Evolutionary conservation across 2,888 invertebrate species (phyloP), one percentile per base, ranked within the genome.

Genomic region (Aporophyla lueneburgensis): DNA sequence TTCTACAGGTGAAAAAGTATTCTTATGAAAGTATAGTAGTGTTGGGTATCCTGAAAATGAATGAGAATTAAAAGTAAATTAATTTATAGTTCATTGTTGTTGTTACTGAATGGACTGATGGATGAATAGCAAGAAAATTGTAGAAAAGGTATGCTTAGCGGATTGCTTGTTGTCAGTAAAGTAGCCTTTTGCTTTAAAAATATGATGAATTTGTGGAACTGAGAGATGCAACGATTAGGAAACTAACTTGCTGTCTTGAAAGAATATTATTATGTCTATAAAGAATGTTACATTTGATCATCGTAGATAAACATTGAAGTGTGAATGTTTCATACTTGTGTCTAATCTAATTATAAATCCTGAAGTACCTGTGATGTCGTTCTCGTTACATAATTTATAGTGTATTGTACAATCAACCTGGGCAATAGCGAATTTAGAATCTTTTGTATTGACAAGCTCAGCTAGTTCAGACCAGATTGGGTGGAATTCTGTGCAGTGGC

Each of bases 371-470:
- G 98, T 98, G 19, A 99, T 97, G 90, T 98, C 98, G 91, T 98
- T 97, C 70, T 97, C 97, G 43, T 97, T 97, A 92, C 99, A 99
- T 19, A 98, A 92, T 78, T 97, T 96, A 21, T 97, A 96, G 89
- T 98, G 97, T 54, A 95, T 94, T 0, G 98, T 98, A 91, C 98
- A 98, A 91, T 99, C 98, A 0, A 98, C 98, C 95, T 98, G 98
- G 6, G 98, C 98, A 80, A 98, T 98, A 63, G 97, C 97, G 87
- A 98, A 97, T 84, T 97, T 97, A 21, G 97, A 97, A 69, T 97
- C 97, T 78, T 97, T 97, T 72, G 97, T 97, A 82, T 98, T 98
- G 5, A 97, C 95, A 92, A 97, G 96, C 91, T 98, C 97, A 0
- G 98, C 98, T 74, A 98, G 93, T 88, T 98, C 97, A 69, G 97